phyloP scores from a whole-genome alignment of 2,113 vertebrate genomes.

The Sialia sialis region DNA sequence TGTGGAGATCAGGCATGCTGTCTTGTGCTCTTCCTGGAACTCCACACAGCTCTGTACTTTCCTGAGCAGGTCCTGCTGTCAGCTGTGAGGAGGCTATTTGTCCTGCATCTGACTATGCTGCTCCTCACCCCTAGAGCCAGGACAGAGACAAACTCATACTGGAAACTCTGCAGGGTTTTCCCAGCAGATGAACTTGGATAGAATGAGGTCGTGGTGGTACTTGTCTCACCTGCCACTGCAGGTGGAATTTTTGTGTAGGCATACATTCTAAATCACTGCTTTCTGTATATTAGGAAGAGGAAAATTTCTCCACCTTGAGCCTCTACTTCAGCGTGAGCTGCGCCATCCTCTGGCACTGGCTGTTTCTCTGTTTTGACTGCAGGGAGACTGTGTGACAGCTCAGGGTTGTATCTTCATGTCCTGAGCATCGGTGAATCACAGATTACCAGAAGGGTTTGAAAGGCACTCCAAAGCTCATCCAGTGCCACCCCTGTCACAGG shows the following conservation, averaged over 20 bases:
- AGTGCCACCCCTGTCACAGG: background rate
- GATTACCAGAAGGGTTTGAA: background rate
- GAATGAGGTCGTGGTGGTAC: background rate
- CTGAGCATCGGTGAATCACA: background rate
- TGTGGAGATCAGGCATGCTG: background rate
- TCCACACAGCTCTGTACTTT: background rate
- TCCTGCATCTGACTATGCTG: background rate
- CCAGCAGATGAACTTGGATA: background rate
- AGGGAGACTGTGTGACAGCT: background rate
- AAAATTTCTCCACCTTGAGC: background rate
- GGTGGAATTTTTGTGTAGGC: background rate
- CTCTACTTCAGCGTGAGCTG: background rate
- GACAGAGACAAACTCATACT: background rate
- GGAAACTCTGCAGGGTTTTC: background rate
- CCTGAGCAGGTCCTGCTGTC: background rate
- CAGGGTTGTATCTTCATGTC: background rate
- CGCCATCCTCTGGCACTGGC: background rate
- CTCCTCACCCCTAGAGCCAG: background rate
- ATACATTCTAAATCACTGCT: background rate
- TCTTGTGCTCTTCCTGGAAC: background rate
- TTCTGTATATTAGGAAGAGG: background rate
- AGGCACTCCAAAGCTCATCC: rapidly evolving
- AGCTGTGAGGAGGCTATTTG: rapidly evolving
- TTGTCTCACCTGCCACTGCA: background rate
- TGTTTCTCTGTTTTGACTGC: background rate